Evolutionary conservation across 2,797 vertebrate species (phyloP).

Genomic region (Eulemur mongoz): DNA sequence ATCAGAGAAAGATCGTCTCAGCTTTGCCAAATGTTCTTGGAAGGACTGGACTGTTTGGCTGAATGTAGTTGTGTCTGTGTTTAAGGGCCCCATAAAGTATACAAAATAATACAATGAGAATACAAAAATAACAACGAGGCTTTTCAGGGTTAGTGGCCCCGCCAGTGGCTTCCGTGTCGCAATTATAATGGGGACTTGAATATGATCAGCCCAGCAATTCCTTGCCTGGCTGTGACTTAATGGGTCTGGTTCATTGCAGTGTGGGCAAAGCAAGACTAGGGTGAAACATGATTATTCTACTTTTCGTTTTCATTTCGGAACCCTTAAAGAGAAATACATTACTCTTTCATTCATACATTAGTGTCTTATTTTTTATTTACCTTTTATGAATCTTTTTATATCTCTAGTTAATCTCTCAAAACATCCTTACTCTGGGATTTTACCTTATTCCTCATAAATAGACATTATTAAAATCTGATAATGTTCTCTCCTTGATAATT

Average conservation of each 20-base stretch:
- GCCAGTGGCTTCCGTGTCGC: not conserved
- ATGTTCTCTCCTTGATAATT: not conserved
- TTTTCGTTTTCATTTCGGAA: constrained; percentile 2
- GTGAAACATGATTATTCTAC: not conserved
- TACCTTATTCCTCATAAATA: not conserved
- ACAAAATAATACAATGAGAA: not conserved
- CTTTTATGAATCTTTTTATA: not conserved
- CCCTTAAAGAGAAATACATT: not conserved
- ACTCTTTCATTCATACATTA: not conserved
- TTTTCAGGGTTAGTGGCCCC: not conserved
- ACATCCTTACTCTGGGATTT: not conserved
- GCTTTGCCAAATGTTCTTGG: not conserved
- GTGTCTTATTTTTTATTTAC: constrained; percentile 1
- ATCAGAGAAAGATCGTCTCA: not conserved
- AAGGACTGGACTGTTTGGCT: not conserved
- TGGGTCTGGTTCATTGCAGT: not conserved
- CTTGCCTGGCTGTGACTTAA: not conserved
- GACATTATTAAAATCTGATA: not conserved
- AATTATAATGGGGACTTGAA: not conserved
- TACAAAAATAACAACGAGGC: not conserved
- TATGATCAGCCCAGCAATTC: not conserved
- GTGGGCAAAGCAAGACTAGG: not conserved
- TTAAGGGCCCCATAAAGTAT: not conserved
- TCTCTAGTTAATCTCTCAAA: not conserved
- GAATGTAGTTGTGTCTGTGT: not conserved